A percentile compares a stretch with the other conserved stretches of the same genome.
phyloP scores from a whole-genome alignment of 2,113 vertebrate species.

The Dromiciops gliroides region DNA sequence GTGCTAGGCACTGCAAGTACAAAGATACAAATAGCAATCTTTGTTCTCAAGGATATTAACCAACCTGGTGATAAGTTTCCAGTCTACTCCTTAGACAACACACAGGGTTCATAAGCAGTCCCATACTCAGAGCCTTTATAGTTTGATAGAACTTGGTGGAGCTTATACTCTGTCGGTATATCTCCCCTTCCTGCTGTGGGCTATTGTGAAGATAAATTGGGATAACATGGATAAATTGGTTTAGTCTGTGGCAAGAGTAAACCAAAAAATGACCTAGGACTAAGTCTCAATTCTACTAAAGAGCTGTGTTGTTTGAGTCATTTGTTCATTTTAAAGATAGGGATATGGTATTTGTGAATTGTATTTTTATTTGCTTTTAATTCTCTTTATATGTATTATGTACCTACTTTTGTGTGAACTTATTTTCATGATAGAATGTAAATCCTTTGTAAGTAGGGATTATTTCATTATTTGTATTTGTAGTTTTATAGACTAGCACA shows the following conservation, averaged over 20 bases:
- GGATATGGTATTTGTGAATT: not conserved
- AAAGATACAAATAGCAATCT: not conserved
- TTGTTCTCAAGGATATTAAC: not conserved
- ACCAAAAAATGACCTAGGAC: too few species aligned
- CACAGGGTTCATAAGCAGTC: not conserved
- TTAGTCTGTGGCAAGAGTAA: too few species aligned
- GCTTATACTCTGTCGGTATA: not conserved
- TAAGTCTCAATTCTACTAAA: too few species aligned
- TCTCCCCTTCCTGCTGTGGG: not conserved
- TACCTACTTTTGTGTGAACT: not conserved
- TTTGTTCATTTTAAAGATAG: too few species aligned
- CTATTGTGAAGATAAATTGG: not conserved
- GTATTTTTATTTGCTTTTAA: not conserved
- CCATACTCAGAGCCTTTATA: too few species aligned
- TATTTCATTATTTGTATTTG: not conserved
- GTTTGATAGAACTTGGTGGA: not conserved
- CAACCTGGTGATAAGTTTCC: not conserved
- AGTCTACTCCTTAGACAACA: not conserved
- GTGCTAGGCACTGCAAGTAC: not conserved
- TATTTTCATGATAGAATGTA: not conserved
- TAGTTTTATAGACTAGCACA: not conserved
- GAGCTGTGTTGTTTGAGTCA: too few species aligned
- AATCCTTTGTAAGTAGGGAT: not conserved
- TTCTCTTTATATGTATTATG: not conserved
- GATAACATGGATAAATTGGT: too few species aligned